Conservation (phyloP, 2,888 invertebrate genomes). For the Sclerodermus sp. region DNA sequence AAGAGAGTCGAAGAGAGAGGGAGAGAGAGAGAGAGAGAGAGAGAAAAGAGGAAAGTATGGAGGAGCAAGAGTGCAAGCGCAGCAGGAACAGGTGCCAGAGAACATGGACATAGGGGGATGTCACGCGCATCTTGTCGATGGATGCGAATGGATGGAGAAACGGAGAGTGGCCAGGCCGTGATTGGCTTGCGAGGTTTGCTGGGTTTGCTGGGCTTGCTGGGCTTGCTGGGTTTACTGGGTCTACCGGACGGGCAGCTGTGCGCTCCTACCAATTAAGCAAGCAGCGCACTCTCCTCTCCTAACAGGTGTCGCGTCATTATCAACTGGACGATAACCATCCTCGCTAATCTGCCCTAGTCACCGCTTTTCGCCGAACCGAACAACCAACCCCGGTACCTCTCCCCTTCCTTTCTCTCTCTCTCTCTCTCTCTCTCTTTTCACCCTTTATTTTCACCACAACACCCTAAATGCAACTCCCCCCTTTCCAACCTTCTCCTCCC, state of each 20-base stretch:
- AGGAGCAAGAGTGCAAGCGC: too few species aligned
- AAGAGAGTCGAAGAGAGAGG: constrained; percentile 11
- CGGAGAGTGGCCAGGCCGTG: constrained; percentile 27
- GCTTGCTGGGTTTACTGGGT: too few species aligned
- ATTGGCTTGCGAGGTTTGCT: constrained; percentile 31
- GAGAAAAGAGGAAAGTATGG: constrained; percentile 7
- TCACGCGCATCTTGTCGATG: constrained; percentile 26
- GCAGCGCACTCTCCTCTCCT: constrained; percentile 27
- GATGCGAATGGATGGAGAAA: constrained; percentile 34
- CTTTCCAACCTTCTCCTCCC: too few species aligned
- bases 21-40: constrained; percentile 6
- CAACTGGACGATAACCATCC: constrained; percentile 3
- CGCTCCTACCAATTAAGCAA: constrained; percentile 33
- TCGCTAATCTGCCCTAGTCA: too few species aligned
- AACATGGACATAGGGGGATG: too few species aligned
- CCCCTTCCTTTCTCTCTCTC: too few species aligned
- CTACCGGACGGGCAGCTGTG: constrained; percentile 30
- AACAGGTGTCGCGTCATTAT: constrained; percentile 40
- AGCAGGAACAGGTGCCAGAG: constrained; percentile 28
- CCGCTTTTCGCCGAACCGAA: too few species aligned
- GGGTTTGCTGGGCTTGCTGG: too few species aligned
- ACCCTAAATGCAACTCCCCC: too few species aligned
- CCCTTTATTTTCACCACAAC: too few species aligned
- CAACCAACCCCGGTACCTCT: too few species aligned
- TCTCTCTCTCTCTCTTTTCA: too few species aligned